Base-by-base conservation (phyloP, 2,113 vertebrate species). In the Nematolebias whitei region DNA sequence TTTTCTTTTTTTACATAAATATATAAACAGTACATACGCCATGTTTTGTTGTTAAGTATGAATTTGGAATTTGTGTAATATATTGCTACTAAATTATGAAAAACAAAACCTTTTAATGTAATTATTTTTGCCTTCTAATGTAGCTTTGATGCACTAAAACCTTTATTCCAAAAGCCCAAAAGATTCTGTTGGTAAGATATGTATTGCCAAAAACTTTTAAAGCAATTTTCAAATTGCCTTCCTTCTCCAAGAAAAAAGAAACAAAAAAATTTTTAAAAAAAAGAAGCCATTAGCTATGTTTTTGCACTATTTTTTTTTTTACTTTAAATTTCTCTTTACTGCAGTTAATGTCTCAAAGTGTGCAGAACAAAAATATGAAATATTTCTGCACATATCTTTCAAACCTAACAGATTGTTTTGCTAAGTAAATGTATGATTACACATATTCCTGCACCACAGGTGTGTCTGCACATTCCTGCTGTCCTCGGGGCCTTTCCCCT, bases 11-110 rank as follows among this genome's bases (percentile, higher is more conserved):
- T 76, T 50, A 60, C 32, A 61, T 58, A 78, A 74, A 80, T 67
- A 60, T 76, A 72, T 74, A 76, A 44, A 76, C 71, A 66, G 70
- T 85, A 83, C 80, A 87, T 85, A 71, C 68, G 55, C 76, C 76
- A 74, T 79, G 82, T 86, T 82, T 82, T 87, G 82, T 86, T 82
- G 74, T 89, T 89, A 78, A 87, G 85, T 88, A 92, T 91, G 87
- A 90, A 85, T 91, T 91, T 91, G 85, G 88, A 91, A 90, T 88
- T 89, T 91, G 78, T 93, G 90, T 93, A 93, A 93, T 92, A 93
- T 94, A 93, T 93, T 91, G 85, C 69, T 84, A 86, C 88, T 93
- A 92, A 93, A 93, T 93, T 93, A 93, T 93, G 70, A 89, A 87
- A 84, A 68, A 72, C 45, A 77, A 84, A 83, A 82, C 83, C 63